Base-by-base conservation (phyloP, 2,888 invertebrate species). In the Andrena hattorfiana region DNA sequence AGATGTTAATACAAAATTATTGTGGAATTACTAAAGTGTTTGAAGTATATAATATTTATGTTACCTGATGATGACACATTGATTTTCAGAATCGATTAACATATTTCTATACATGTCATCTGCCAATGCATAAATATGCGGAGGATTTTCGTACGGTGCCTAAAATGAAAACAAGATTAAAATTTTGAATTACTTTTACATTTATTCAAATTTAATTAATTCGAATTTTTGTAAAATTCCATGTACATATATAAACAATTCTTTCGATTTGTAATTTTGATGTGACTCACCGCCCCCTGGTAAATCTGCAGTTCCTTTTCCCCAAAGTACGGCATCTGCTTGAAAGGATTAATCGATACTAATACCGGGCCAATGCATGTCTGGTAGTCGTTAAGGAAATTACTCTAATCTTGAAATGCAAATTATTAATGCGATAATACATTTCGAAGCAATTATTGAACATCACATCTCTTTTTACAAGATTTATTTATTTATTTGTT, bases 91-190 rank as follows among this genome's bases (percentile, higher is more conserved):
- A 89, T 97, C 96, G 86, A 96, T 96, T 87, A 96, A 91, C 96
- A 97, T 96, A 92, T 96, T 96, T 84, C 96, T 94, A 92, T 96
- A 96, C 97, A 97, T 97, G 87, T 96, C 95, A 89, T 97, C 96
- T 1, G 96, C 95, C 70, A 96, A 92, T 1, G 96, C 96, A 91
- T 96, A 97, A 68, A 97, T 95, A 90, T 97, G 97, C 0, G 97
- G 97, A 42, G 96, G 96, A 92, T 96, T 96, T 93, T 97, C 96
- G 92, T 96, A 96, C 23, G 96, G 95, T 4, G 96, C 96, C 96
- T 96, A 59, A 92, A 60, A 70, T 7, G 68, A 6, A 60, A 48
- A 28, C 10, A 13, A 28, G n/a, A 48, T 32, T 30, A 54, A 7
- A 75, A 32, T 20, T 20, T 54, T 0, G 2, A 54, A 20, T 23